phyloP scores from a whole-genome alignment of 2,797 vertebrate genomes.

The Acridotheres tristis region DNA sequence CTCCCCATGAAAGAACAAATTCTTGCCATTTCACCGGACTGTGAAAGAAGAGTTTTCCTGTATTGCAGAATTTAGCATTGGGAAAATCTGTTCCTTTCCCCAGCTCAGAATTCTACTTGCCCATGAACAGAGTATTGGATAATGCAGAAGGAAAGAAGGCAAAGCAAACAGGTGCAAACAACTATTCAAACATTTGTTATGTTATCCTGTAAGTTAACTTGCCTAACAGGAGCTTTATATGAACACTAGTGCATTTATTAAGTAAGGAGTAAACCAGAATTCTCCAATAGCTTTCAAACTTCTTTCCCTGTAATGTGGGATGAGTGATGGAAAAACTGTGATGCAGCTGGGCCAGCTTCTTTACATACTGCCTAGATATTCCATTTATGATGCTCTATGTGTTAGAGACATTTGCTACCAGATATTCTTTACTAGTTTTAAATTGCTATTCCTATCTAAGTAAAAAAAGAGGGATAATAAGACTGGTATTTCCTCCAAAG shows the following conservation, averaged over 20 bases:
- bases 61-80: not conserved
- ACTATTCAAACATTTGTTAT: not conserved
- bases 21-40: not conserved
- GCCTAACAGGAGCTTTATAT: not conserved
- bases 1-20: not conserved
- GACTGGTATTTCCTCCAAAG: not conserved
- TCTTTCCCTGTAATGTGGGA: not conserved
- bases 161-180: not conserved
- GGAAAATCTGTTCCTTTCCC: not conserved
- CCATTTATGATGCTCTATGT: not conserved
- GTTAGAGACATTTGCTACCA: not conserved
- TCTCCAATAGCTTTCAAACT: not conserved
- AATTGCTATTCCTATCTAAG: not conserved
- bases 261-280: not conserved
- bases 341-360: not conserved
- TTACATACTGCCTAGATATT: not conserved
- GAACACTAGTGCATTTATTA: not conserved
- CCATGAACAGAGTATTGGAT: not conserved
- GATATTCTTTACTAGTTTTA: not conserved
- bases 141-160: not conserved
- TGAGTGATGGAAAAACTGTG: not conserved
- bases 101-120: not conserved
- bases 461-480: not conserved
- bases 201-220: not conserved
- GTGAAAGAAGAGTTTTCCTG: not conserved